These are phyloP conservation scores for Cynopterus brachyotis DNA, from an alignment of 2,113 vertebrate species.

Conservation along the genomic window DNA sequence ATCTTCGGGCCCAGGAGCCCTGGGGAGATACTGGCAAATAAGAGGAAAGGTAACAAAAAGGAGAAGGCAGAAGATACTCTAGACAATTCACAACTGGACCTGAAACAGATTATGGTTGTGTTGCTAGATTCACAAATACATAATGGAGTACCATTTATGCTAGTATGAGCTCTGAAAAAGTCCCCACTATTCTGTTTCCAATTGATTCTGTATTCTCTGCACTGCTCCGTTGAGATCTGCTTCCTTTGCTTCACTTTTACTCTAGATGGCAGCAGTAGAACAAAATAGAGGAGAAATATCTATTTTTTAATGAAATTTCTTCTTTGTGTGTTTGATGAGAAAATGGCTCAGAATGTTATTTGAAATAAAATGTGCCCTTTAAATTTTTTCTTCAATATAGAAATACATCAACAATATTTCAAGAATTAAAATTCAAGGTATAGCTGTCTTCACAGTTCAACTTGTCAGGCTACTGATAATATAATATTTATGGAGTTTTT, in stretches of 20 bases:
- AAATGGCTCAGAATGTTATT: background rate
- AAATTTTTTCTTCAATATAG: background rate
- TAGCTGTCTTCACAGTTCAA: background rate
- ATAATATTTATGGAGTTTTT: background rate
- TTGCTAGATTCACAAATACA: background rate
- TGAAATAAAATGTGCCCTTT: slow-evolving; percentile 31
- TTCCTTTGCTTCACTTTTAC: slow-evolving; percentile 63
- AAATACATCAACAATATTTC: background rate
- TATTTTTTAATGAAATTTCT: background rate
- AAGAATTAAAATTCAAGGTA: slow-evolving; percentile 21
- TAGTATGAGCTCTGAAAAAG: background rate
- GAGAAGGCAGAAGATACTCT: background rate
- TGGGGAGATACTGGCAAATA: background rate
- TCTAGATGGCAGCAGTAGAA: slow-evolving; percentile 87
- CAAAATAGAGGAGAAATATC: slow-evolving; percentile 78
- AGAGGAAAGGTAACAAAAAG: background rate
- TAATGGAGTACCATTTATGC: background rate
- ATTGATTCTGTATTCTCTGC: background rate
- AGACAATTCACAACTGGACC: background rate
- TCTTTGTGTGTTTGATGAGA: background rate
- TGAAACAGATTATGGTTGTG: background rate
- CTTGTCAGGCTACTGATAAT: background rate
- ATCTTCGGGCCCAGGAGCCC: background rate
- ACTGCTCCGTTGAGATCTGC: background rate
- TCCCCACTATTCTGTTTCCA: background rate